These are phyloP conservation scores for Cheilosia urbana DNA, from an alignment of 2,888 invertebrate genomes.

Conservation along the genomic window DNA sequence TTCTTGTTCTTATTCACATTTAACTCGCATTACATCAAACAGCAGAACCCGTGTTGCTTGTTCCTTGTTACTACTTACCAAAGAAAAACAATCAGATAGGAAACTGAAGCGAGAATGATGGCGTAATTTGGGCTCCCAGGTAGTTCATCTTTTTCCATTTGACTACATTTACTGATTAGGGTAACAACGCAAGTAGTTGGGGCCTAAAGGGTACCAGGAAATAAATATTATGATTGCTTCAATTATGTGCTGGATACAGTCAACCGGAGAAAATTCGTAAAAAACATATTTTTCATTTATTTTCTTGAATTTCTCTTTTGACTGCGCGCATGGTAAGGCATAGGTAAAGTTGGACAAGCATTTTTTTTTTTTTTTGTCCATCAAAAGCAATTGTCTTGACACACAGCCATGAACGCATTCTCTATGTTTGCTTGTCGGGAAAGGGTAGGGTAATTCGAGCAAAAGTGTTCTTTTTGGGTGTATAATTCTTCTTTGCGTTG, in stretches of 20 bases:
- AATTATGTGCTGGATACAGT: constrained; percentile 22
- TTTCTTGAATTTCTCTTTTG: constrained; percentile 8
- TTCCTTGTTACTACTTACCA: constrained; percentile 21
- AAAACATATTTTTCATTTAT: background rate
- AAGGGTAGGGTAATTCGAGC: background rate
- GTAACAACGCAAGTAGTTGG: background rate
- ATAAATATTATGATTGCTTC: constrained; percentile 13
- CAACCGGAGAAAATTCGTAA: constrained; percentile 19
- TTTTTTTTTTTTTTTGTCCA: background rate
- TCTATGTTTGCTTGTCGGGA: background rate
- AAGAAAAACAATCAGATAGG: constrained; percentile 10
- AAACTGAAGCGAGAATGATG: constrained; percentile 1
- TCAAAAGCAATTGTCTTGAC: background rate
- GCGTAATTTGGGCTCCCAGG: constrained; percentile 49
- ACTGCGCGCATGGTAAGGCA: background rate
- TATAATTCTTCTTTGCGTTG: constrained; percentile 6
- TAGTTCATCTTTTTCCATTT: constrained; percentile 16
- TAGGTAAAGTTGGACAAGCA: background rate
- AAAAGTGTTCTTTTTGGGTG: background rate
- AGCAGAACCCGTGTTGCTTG: constrained; percentile 19
- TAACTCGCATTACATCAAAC: constrained; percentile 40
- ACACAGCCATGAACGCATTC: background rate
- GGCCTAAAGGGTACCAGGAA: background rate
- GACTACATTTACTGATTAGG: background rate
- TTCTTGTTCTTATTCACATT: constrained; percentile 19